phyloP scores from a whole-genome alignment of 2,888 invertebrate species.

The Mystacides longicornis region DNA sequence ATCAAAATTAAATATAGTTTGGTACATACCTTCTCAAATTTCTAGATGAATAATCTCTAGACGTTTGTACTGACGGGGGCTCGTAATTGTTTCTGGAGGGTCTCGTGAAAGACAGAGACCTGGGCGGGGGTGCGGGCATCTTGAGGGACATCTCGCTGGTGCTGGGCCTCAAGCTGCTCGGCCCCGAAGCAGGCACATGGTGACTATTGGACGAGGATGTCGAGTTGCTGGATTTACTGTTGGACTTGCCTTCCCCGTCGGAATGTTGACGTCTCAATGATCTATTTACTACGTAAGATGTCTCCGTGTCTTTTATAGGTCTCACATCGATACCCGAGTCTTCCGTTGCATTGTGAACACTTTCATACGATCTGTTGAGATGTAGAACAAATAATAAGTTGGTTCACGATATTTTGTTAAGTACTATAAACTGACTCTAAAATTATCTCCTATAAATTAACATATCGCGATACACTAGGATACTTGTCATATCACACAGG shows the following conservation, averaged over 20 bases:
- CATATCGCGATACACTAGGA: too few species aligned
- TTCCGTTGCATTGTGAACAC: slow-evolving; percentile 35
- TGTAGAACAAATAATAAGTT: not conserved
- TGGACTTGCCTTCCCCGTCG: slow-evolving; percentile 18
- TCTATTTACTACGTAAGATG: slow-evolving; percentile 3
- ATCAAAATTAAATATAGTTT: too few species aligned
- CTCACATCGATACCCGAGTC: slow-evolving; percentile 21
- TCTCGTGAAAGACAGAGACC: slow-evolving; percentile 44
- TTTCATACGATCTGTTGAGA: slow-evolving; percentile 43
- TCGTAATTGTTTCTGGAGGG: slow-evolving; percentile 25
- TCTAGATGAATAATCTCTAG: slow-evolving; percentile 26
- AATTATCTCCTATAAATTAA: too few species aligned
- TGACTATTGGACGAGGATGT: not conserved
- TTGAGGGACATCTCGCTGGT: slow-evolving; percentile 44
- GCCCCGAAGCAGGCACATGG: slow-evolving; percentile 3
- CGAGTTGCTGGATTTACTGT: not conserved
- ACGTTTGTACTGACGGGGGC: slow-evolving; percentile 19
- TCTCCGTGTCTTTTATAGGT: slow-evolving; percentile 19
- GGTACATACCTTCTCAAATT: slow-evolving; percentile 38
- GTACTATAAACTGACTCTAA: too few species aligned
- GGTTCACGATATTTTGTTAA: not conserved
- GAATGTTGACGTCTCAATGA: slow-evolving; percentile 23
- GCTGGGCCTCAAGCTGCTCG: slow-evolving; percentile 35
- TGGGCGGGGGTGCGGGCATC: slow-evolving; percentile 33
- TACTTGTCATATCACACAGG: too few species aligned